These are phyloP conservation scores for Lymantria monacha DNA, from an alignment of 2,888 invertebrate genomes.

Conservation along the genomic window DNA sequence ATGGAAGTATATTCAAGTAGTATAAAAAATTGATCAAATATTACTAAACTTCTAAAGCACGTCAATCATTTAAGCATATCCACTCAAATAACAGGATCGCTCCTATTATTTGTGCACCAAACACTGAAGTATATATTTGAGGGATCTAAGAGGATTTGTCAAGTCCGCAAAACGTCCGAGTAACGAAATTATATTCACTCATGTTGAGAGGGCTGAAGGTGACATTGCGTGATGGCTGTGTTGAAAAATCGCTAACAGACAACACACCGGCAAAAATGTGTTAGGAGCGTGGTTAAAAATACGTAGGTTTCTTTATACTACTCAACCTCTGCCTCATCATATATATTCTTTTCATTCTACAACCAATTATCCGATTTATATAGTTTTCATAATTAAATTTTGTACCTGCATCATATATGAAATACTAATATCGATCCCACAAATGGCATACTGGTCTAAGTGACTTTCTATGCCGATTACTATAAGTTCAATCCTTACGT, in stretches of 20 bases:
- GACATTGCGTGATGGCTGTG: conserved; percentile 45
- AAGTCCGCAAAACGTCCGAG: conserved; percentile 52
- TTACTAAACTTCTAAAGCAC: no score
- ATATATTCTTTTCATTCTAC: no score
- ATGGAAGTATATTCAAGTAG: no score
- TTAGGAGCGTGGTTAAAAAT: conserved; percentile 3
- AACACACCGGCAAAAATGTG: conserved; percentile 23
- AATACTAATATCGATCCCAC: no score
- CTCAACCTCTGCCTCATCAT: no score
- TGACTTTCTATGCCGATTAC: no score
- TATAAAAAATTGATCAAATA: no score
- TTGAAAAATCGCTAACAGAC: conserved; percentile 34
- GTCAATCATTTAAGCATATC: conserved; percentile 15
- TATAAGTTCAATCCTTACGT: no score
- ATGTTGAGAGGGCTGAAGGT: conserved; percentile 52
- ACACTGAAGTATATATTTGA: conserved; percentile 48
- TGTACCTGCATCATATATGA: no score
- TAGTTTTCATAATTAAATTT: no score
- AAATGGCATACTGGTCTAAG: no score
- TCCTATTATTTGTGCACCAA: conserved; percentile 44
- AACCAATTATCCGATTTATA: no score
- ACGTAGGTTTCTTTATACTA: not conserved
- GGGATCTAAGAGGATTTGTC: conserved; percentile 69
- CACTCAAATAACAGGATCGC: conserved; percentile 51
- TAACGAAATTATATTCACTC: conserved; percentile 60